Evolutionary conservation across 1,140 invertebrate species (phyloP).

Genomic region (Sipha flava): DNA sequence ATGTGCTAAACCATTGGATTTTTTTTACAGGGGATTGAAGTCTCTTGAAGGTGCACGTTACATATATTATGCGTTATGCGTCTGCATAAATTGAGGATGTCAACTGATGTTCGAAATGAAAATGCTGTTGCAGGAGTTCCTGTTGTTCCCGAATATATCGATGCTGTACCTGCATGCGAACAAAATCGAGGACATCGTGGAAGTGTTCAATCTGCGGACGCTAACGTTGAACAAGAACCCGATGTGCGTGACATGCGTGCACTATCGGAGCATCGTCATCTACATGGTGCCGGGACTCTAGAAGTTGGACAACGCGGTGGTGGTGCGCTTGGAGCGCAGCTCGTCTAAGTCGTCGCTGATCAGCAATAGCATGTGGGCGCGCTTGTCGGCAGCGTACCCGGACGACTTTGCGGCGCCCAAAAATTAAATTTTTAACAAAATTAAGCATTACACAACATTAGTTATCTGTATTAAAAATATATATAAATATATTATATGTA

Average conservation of each 20-base stretch:
- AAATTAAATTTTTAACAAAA: too few relatives aligned
- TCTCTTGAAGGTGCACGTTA: not conserved
- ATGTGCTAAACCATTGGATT: not conserved
- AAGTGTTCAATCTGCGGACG: not conserved
- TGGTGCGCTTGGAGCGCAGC: not conserved
- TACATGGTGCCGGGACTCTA: not conserved
- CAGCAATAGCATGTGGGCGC: too few relatives aligned
- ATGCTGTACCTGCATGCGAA: slow-evolving; percentile 7
- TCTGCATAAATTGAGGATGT: too few relatives aligned
- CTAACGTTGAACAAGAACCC: not conserved
- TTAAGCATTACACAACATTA: too few relatives aligned
- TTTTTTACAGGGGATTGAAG: not conserved
- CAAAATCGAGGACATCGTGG: not conserved
- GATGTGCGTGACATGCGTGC: not conserved
- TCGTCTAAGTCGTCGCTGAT: too few relatives aligned
- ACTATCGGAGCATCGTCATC: not conserved
- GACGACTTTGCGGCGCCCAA: too few relatives aligned
- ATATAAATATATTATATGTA: too few relatives aligned
- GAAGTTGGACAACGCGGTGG: not conserved
- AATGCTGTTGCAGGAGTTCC: not conserved
- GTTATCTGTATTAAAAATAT: too few relatives aligned
- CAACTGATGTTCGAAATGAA: too few relatives aligned
- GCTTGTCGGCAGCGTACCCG: too few relatives aligned
- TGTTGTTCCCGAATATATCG: not conserved
- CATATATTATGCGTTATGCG: too few relatives aligned